Evolutionary conservation across 2,888 invertebrate species (phyloP).

Genomic region (Caenorhabditis becei): DNA sequence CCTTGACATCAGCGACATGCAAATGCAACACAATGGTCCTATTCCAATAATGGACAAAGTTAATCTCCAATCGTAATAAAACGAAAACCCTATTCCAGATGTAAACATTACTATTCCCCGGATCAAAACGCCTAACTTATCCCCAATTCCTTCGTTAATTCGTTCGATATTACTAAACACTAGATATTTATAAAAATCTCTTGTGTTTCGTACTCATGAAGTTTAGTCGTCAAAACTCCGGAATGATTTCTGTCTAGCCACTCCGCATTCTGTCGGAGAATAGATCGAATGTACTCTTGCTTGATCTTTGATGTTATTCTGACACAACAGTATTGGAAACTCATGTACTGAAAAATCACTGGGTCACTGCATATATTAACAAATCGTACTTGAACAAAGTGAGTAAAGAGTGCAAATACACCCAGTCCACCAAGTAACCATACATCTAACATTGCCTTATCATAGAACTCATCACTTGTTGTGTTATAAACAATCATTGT

Average conservation of each 20-base stretch:
- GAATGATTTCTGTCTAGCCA: conserved; percentile 71
- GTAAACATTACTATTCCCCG: conserved; percentile 63
- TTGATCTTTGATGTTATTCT: conserved; percentile 64
- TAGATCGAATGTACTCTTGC: conserved; percentile 59
- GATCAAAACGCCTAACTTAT: conserved; percentile 70
- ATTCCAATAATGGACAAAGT: conserved; percentile 67
- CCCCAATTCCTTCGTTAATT: conserved; percentile 70
- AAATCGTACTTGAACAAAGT: too few relatives aligned
- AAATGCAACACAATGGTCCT: conserved; percentile 46
- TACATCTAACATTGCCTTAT: conserved; percentile 64
- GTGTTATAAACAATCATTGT: conserved; percentile 59
- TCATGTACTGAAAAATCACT: conserved; percentile 59
- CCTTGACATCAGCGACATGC: conserved; percentile 62
- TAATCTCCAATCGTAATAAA: conserved; percentile 69
- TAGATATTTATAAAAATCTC: too few relatives aligned
- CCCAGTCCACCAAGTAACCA: conserved; percentile 72
- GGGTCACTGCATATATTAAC: too few relatives aligned
- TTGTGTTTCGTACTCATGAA: conserved; percentile 62
- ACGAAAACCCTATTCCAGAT: conserved; percentile 61
- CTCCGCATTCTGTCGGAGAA: conserved; percentile 70
- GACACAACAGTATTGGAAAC: conserved; percentile 67
- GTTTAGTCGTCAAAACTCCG: conserved; percentile 64
- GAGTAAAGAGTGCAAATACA: not conserved
- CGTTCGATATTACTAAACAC: conserved; percentile 23
- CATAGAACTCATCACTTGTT: conserved; percentile 51